Percentiles rank a stretch among this genome's conserved stretches.
Conservation (phyloP, 2,113 vertebrate species). For the Petrocephalus zakoni region DNA sequence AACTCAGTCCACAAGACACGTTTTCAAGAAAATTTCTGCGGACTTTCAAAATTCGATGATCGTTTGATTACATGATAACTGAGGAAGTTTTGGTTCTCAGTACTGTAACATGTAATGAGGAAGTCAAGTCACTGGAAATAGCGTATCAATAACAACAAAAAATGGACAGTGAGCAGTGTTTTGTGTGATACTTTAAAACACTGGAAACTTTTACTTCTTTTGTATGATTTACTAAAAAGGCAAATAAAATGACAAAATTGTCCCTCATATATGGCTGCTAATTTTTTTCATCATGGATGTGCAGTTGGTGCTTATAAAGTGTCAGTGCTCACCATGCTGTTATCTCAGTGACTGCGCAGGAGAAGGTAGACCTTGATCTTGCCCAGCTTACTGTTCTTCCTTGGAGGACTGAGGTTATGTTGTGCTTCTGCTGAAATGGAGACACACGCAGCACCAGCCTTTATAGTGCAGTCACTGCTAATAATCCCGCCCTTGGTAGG, state of each 20-base stretch:
- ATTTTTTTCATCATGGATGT: neutral
- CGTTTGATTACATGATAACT: too few relatives aligned
- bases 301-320: neutral
- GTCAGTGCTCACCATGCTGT: neutral
- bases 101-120: too few relatives aligned
- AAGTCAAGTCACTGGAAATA: neutral
- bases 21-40: neutral
- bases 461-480: neutral
- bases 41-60: too few relatives aligned
- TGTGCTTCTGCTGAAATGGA: neutral
- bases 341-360: neutral
- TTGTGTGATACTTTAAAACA: neutral
- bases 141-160: neutral
- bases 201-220: neutral
- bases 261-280: neutral
- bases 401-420: neutral
- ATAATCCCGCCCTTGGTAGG: neutral
- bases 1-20: neutral
- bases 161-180: neutral
- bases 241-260: neutral
- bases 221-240: neutral
- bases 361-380: neutral
- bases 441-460: neutral
- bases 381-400: neutral
- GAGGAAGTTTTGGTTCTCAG: too few relatives aligned